Percentiles rank a stretch among this genome's conserved stretches.
These are phyloP conservation scores for Gastrophysa polygoni DNA, from an alignment of 2,888 invertebrate species.

Conservation along the genomic window DNA sequence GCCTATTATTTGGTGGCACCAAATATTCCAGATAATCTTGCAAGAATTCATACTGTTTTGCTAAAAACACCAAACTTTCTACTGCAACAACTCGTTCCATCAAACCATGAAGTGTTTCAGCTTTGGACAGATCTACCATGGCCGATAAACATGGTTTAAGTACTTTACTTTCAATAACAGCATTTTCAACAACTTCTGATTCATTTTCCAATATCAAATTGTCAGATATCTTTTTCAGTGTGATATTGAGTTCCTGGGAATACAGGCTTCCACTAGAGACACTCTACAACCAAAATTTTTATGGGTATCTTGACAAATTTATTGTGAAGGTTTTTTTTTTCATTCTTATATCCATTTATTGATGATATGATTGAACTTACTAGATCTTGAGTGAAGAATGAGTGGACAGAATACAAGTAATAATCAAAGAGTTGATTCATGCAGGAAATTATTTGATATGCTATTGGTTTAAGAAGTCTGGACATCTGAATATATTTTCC, in stretches of 20 bases:
- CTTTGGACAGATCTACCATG: conserved; percentile 69
- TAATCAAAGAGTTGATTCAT: conserved; percentile 94
- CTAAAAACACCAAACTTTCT: conserved; percentile 90
- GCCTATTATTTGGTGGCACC: conserved; percentile 72
- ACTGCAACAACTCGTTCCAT: conserved; percentile 88
- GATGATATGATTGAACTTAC: too few relatives aligned
- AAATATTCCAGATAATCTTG: conserved; percentile 86
- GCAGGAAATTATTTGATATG: conserved; percentile 86
- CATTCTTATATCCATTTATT: too few relatives aligned
- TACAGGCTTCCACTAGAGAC: conserved; percentile 63
- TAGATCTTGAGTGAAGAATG: conserved; percentile 82
- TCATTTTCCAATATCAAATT: conserved; percentile 65
- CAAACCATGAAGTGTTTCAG: conserved; percentile 81
- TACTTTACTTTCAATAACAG: conserved; percentile 56
- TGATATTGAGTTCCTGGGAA: conserved; percentile 72
- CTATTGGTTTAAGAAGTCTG: conserved; percentile 84
- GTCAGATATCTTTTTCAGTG: conserved; percentile 78
- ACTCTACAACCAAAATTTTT: conserved; percentile 54
- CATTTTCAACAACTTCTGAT: conserved; percentile 41
- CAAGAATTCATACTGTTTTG: conserved; percentile 84
- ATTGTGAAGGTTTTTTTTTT: too few relatives aligned
- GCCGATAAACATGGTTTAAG: conserved; percentile 64
- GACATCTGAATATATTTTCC: conserved; percentile 95
- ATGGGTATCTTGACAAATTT: neutral
- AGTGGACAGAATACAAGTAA: conserved; percentile 87